phyloP scores from a whole-genome alignment of 2,797 vertebrate species.

The Falco berigora region DNA sequence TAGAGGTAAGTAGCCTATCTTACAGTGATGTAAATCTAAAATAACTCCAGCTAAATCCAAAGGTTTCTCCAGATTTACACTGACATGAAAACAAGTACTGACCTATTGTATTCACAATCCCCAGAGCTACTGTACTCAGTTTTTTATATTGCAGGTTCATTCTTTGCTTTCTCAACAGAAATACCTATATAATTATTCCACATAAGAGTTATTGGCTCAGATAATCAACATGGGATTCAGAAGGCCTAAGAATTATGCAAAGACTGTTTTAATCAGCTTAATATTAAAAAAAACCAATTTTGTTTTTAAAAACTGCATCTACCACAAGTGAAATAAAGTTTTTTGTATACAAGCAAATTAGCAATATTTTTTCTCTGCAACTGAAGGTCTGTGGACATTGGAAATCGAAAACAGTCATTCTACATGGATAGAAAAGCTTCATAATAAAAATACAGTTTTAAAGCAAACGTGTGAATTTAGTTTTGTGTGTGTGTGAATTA shows the following conservation, averaged over 20 bases:
- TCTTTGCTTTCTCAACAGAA: background rate
- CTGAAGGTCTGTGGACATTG: background rate
- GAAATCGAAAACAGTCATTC: background rate
- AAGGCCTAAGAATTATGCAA: conserved; percentile 29
- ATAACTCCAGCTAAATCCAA: background rate
- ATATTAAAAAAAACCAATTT: background rate
- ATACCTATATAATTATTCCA: background rate
- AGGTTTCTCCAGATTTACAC: background rate
- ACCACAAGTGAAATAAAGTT: background rate
- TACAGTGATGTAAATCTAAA: background rate
- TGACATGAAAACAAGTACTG: background rate
- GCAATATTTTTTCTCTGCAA: background rate
- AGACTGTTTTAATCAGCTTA: conserved; percentile 39
- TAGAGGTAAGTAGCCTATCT: background rate
- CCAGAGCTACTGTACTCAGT: background rate
- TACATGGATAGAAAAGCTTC: background rate
- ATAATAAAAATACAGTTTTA: background rate
- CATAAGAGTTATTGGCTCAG: background rate
- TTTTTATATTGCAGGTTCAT: background rate
- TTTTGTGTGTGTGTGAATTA: background rate
- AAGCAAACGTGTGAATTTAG: background rate
- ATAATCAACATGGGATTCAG: conserved; percentile 27
- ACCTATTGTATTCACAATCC: background rate
- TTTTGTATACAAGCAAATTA: background rate
- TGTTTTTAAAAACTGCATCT: background rate